Evolutionary conservation across 2,888 invertebrate genomes (phyloP), one percentile per base, ranked within the genome.

Genomic region (Sesamia inferens): DNA sequence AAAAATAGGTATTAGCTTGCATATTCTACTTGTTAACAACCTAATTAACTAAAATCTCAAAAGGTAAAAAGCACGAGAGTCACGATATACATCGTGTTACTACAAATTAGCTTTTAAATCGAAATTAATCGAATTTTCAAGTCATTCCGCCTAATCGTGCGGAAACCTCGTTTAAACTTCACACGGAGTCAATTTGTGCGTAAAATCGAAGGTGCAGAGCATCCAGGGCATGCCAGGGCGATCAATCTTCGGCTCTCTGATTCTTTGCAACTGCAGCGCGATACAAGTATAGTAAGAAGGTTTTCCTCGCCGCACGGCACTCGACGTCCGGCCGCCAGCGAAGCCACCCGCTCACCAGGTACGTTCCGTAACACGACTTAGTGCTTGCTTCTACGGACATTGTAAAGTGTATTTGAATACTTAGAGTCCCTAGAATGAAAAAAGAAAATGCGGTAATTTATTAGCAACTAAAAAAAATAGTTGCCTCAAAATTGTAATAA

Each of bases 231-330:
- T 83, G 61, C 78, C 82, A 86, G 86, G 86, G 78, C 92, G 91
- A 92, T 93, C 94, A 93, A 93, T 92, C 91, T 87, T 85, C 71
- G 82, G 86, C 87, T 84, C 86, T 86, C 84, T 75, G 85, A 86
- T 87, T 91, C 90, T 91, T 90, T 89, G 90, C 87, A 91, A 90
- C 90, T 94, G 94, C 94, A 94, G 89, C 78, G 71, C 71, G 76
- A 67, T 79, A 84, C 81, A 77, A 81, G 83, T 86, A 85, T 81
- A 88, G 81, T 80, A 72, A 84, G 74, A 79, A 83, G 82, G 71
- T 6, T 55, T 55, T n/a, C 6, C 11, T 48, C 61, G 80, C 76
- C 79, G 79, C 58, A 69, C 79, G 79, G 79, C 79, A 80, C 91
- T 95, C 90, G 77, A 90, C 91, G 89, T 85, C 89, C 90, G 87